Evolutionary conservation across 1,140 invertebrate genomes (phyloP).

Genomic region (Philopotamus ludificatus): DNA sequence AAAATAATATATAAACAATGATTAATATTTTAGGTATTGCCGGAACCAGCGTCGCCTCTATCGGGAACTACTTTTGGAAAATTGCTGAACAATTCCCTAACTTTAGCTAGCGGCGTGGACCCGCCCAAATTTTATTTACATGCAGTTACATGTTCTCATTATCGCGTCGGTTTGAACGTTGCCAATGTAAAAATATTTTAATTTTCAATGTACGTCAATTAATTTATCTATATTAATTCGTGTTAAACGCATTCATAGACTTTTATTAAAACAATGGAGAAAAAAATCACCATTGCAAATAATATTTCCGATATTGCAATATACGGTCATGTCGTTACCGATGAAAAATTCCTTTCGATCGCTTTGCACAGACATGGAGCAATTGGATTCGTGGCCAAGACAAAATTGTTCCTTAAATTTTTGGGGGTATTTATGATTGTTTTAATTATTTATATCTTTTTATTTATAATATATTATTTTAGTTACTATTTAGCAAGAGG

Average conservation of each 20-base stretch:
- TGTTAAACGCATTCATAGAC: no score
- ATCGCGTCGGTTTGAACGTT: conserved; percentile 53
- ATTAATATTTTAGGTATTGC: conserved; percentile 44
- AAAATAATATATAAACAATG: neutral
- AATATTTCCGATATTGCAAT: conserved; percentile 60
- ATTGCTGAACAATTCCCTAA: conserved; percentile 46
- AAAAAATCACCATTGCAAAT: conserved; percentile 49
- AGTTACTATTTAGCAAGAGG: no score
- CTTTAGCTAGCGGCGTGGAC: neutral
- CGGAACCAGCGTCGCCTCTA: conserved; percentile 54
- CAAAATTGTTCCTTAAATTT: no score
- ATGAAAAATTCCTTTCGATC: conserved; percentile 53
- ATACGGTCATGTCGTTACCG: conserved; percentile 59
- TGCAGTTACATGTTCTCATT: conserved; percentile 45
- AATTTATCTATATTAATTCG: no score
- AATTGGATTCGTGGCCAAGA: no score
- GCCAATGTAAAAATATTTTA: no score
- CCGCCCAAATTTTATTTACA: no score
- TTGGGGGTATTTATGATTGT: no score
- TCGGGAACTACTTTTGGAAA: conserved; percentile 45
- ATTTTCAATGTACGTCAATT: no score
- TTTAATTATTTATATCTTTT: no score
- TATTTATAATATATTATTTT: no score
- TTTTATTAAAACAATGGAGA: no score
- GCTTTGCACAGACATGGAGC: conserved; percentile 52